Evolutionary conservation across 2,113 vertebrate genomes (phyloP).

Genomic region (Sciurus niger): DNA sequence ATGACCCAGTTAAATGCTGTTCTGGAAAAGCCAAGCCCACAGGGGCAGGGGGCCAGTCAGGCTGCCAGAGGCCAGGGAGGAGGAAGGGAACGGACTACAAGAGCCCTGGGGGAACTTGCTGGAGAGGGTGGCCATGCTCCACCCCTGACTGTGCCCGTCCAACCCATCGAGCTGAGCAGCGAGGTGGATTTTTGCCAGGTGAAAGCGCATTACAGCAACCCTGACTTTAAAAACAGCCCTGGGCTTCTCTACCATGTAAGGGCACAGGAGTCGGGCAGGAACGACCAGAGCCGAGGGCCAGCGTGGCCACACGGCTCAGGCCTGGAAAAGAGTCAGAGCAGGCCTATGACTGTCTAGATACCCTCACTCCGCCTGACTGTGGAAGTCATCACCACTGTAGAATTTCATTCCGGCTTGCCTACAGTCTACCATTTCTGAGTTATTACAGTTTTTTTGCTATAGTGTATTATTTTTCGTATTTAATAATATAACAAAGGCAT

Average conservation of each 20-base stretch:
- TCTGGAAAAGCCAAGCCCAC: not conserved
- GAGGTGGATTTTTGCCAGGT: not conserved
- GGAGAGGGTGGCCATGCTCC: fast-evolving
- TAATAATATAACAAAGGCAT: not conserved
- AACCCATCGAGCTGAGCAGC: too few species aligned
- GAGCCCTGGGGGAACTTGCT: too few species aligned
- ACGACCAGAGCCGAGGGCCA: not conserved
- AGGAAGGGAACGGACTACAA: not conserved
- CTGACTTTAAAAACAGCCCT: not conserved
- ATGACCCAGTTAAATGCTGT: not conserved
- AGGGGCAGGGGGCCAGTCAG: not conserved
- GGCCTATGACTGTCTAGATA: not conserved
- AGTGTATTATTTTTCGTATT: not conserved
- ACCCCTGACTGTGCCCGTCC: fast-evolving
- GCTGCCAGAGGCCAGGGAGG: not conserved
- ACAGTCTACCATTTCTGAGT: not conserved
- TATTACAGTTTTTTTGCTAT: not conserved
- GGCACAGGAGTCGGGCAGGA: not conserved
- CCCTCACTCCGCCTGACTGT: not conserved
- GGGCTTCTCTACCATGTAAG: not conserved
- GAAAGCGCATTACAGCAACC: not conserved
- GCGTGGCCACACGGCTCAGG: not conserved
- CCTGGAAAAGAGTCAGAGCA: not conserved
- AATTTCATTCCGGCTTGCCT: not conserved
- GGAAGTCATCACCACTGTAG: too few species aligned